Conservation (phyloP, 2,888 invertebrate species). For the Pardosa pseudoannulata region DNA sequence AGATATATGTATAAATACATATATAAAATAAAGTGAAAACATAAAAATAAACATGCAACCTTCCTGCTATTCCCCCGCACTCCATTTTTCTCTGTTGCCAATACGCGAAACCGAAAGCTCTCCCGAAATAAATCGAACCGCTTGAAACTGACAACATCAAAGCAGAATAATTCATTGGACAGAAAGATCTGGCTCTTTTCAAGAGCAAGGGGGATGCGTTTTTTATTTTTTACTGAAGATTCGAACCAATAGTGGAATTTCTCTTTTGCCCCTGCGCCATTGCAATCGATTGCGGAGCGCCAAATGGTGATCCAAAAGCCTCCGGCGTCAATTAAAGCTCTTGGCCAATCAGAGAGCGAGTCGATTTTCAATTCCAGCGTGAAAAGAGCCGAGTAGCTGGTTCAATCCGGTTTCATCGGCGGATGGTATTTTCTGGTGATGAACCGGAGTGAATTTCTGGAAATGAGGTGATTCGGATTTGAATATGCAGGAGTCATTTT, state of each 20-base stretch:
- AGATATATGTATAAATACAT: no score
- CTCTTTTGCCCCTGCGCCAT: conserved; percentile 34
- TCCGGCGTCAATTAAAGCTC: conserved; percentile 70
- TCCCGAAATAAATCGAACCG: conserved; percentile 19
- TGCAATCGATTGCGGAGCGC: conserved; percentile 67
- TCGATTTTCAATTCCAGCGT: conserved; percentile 70
- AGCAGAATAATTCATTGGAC: conserved; percentile 56
- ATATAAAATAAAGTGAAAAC: no score
- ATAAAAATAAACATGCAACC: no score
- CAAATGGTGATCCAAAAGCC: conserved; percentile 70
- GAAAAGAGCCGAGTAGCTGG: conserved; percentile 34
- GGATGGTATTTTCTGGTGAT: conserved; percentile 44
- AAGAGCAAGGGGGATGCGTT: conserved; percentile 14
- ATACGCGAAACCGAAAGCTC: conserved; percentile 18
- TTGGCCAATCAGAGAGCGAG: conserved; percentile 66
- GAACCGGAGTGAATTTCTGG: conserved; percentile 10
- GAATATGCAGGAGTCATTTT: conserved; percentile 7
- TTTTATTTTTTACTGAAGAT: conserved; percentile 27
- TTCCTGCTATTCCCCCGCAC: no score
- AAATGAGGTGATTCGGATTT: conserved; percentile 19
- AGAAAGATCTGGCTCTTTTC: conserved; percentile 27
- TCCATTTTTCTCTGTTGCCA: conserved; percentile 6
- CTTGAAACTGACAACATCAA: conserved; percentile 55
- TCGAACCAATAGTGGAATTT: conserved; percentile 57
- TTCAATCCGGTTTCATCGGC: conserved; percentile 57